Conservation (phyloP, 2,113 vertebrate species). For the Hemiscyllium ocellatum region DNA sequence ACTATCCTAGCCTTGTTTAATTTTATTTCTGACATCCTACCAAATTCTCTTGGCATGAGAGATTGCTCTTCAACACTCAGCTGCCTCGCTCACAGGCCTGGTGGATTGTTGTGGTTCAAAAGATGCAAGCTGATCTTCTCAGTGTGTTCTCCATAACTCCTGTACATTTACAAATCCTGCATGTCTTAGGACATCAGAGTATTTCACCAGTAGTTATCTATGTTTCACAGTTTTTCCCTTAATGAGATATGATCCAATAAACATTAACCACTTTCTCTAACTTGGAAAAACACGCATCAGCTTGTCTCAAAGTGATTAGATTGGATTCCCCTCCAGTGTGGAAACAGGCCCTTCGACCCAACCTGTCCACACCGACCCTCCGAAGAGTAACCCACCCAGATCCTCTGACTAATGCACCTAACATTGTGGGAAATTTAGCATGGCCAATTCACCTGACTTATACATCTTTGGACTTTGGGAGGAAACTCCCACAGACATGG, state of each 20-base stretch:
- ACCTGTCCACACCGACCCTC: too few relatives aligned
- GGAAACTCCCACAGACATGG: too few relatives aligned
- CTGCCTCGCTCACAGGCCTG: background rate
- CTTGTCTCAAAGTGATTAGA: background rate
- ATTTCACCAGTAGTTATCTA: background rate
- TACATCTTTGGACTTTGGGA: too few relatives aligned
- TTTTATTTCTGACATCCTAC: slow-evolving; percentile 11
- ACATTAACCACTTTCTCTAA: background rate
- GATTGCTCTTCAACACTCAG: background rate
- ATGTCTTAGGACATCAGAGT: background rate
- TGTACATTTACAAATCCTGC: background rate
- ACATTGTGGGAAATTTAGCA: too few relatives aligned
- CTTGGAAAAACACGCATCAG: background rate
- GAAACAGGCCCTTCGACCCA: too few relatives aligned
- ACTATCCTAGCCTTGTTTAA: slow-evolving; percentile 2
- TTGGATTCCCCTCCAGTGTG: too few relatives aligned
- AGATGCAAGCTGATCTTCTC: background rate
- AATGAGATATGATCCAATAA: background rate
- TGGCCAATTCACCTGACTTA: too few relatives aligned
- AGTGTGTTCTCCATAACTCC: background rate
- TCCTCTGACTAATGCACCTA: too few relatives aligned
- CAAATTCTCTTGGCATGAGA: background rate
- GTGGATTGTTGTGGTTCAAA: background rate
- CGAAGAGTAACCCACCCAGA: too few relatives aligned
- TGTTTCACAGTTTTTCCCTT: background rate